phyloP scores from a whole-genome alignment of 2,888 invertebrate genomes.

The Blastobasis adustella region DNA sequence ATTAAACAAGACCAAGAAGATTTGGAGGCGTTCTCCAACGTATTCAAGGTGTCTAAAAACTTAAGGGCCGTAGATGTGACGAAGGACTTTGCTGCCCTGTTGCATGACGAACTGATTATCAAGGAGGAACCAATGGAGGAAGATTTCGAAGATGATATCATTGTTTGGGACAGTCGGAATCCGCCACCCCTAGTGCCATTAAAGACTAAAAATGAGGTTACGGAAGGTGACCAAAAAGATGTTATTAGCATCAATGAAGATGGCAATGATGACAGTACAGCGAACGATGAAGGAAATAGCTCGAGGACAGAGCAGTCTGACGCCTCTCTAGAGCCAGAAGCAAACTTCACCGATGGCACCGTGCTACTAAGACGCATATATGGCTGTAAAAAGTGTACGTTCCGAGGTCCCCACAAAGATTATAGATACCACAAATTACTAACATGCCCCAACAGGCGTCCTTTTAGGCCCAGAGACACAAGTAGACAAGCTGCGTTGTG shows the following conservation, averaged over 20 bases:
- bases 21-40: not conserved
- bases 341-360: too few relatives aligned
- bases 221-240: too few relatives aligned
- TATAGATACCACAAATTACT: slow-evolving; percentile 14
- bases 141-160: not conserved
- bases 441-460: not conserved
- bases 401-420: slow-evolving; percentile 7
- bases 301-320: too few relatives aligned
- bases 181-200: too few relatives aligned
- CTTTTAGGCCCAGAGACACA: not conserved
- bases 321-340: too few relatives aligned
- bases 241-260: too few relatives aligned
- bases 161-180: not conserved
- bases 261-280: too few relatives aligned
- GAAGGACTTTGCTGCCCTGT: not conserved
- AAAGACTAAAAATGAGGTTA: too few relatives aligned
- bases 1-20: too few relatives aligned
- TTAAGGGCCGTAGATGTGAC: not conserved
- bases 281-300: too few relatives aligned
- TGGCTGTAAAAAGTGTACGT: slow-evolving; percentile 19
- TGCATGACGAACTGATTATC: not conserved
- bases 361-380: slow-evolving; percentile 6
- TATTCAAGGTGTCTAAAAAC: slow-evolving; percentile 1
- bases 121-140: slow-evolving; percentile 6
- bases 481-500: not conserved